Percentiles rank a stretch among this genome's conserved stretches.
These are phyloP conservation scores for Trachops cirrhosus DNA, from an alignment of 2,797 vertebrate species.

Conservation along the genomic window DNA sequence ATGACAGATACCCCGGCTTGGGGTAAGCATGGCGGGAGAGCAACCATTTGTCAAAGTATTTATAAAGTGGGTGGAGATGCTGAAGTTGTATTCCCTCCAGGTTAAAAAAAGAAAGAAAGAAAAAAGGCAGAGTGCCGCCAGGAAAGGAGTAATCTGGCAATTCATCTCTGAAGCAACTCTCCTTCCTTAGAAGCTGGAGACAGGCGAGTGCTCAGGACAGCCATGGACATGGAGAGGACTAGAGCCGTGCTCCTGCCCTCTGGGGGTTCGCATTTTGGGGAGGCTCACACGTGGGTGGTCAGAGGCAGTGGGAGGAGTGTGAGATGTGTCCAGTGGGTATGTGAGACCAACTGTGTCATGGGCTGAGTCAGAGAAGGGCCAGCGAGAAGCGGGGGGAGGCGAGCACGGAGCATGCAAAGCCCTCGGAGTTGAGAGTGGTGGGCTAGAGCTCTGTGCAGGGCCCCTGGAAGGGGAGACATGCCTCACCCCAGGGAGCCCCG, in stretches of 20 bases:
- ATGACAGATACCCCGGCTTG: conserved; percentile 84
- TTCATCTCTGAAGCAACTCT: conserved; percentile 47
- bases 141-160: conserved; percentile 61
- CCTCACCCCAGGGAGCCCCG: neutral
- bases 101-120: conserved; percentile 16
- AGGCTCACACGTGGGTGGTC: neutral
- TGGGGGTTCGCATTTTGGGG: neutral
- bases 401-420: rapidly evolving
- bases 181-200: neutral
- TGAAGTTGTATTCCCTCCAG: conserved; percentile 79
- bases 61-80: conserved; percentile 75
- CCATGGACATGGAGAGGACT: too few relatives aligned
- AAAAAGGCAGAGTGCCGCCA: conserved; percentile 30
- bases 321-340: neutral
- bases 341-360: neutral
- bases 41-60: conserved; percentile 83
- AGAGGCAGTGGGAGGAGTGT: neutral
- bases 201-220: neutral
- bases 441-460: neutral
- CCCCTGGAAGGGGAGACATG: neutral
- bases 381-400: neutral
- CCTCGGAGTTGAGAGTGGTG: neutral
- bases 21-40: conserved; percentile 75
- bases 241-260: neutral
- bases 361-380: neutral